Base-by-base conservation (phyloP, 2,113 vertebrate genomes). In the Antigone vipio region DNA sequence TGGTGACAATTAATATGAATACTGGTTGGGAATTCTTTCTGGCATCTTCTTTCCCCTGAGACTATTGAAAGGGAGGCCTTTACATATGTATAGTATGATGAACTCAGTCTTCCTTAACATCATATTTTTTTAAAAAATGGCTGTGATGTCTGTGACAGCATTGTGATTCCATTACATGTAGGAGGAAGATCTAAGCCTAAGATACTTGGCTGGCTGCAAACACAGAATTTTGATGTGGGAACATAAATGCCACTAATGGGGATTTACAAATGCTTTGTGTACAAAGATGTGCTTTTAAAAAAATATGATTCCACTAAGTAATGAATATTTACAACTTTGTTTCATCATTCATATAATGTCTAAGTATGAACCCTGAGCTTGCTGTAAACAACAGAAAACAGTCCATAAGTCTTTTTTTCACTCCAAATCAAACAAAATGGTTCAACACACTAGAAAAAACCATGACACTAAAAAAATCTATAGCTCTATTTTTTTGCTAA, bases 21-120 rank as follows among this genome's bases (percentile, higher is more conserved):
- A 0, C 77, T 92, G 74, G 76, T 93, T 83, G 68, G 91, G 80
- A 97, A 97, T 95, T 89, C 80, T 81, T 96, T 88, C 92, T 92
- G 80, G 92, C 89, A 95, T 91, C 94, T 92, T 73, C 45, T 69
- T 79, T 95, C 96, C 92, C 94, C 80, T 35, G 94, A 95, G 95
- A 95, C 59, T 79, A 72, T 2, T 88, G 83, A 96, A 96, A 97
- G 85, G 83, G 71, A 96, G 83, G 85, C 85, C 97, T 97, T 97
- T 97, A 95, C 97, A 97, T 96, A 94, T 92, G 94, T 97, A 97
- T 88, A 94, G 92, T 49, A 97, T 94, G 95, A 97, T 88, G 94
- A 97, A 95, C 88, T 94, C 96, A 94, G 79, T 77, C 93, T 96
- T 96, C 87, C 95, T 95, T 88, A 97, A 94, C 93, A 96, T 94